phyloP scores from a whole-genome alignment of 2,113 vertebrate genomes.

The Neolamprologus tretocephalus region DNA sequence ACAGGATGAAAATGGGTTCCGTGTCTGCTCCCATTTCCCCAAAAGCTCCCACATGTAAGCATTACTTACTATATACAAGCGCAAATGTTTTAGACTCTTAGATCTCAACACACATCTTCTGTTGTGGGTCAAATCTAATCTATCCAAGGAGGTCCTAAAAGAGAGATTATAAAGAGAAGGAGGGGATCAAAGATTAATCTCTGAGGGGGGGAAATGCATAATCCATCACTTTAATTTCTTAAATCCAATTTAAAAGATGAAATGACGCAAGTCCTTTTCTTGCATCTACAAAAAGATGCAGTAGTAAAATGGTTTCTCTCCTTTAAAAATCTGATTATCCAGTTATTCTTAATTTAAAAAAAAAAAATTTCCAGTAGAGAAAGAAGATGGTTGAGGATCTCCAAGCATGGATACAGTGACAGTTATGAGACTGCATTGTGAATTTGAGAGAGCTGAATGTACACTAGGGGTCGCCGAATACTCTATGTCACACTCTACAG shows the following conservation, averaged over 20 bases:
- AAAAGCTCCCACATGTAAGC: slow-evolving; percentile 79
- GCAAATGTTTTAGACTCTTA: neutral
- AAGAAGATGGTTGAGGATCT: neutral
- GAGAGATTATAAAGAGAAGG: slow-evolving; percentile 16
- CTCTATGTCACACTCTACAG: neutral
- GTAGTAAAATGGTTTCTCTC: neutral
- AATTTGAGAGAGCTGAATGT: neutral
- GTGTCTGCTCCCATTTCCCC: slow-evolving; percentile 69
- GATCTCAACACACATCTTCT: neutral
- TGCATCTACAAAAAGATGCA: neutral
- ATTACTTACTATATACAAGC: neutral
- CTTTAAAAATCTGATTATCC: neutral
- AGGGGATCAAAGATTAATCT: slow-evolving; percentile 15
- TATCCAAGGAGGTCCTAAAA: neutral
- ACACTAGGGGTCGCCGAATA: neutral
- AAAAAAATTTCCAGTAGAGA: neutral
- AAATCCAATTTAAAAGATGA: slow-evolving; percentile 18
- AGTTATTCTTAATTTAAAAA: neutral
- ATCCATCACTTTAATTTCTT: neutral
- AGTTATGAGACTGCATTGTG: neutral
- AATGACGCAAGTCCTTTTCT: neutral
- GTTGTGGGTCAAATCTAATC: neutral
- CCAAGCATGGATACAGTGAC: neutral
- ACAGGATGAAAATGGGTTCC: slow-evolving; percentile 78
- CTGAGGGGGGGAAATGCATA: neutral